phyloP scores from a whole-genome alignment of 1,140 invertebrate species.

The Nephila pilipes region DNA sequence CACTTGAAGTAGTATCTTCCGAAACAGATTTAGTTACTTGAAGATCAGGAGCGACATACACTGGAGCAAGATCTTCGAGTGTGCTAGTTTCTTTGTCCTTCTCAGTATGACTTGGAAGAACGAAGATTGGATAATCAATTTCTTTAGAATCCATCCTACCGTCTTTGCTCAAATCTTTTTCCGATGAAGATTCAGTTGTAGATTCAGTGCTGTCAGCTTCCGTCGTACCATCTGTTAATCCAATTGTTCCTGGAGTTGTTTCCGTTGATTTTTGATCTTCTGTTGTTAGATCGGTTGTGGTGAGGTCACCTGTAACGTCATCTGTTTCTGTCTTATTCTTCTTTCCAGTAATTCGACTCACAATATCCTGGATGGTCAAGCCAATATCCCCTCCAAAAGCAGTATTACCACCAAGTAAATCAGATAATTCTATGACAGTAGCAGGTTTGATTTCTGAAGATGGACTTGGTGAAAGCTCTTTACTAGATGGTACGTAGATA shows the following conservation, averaged over 20 bases:
- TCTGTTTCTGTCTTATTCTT: constrained; percentile 67
- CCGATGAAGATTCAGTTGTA: not conserved
- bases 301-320: not conserved
- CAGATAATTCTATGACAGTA: constrained; percentile 79
- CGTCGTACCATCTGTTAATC: not conserved
- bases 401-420: constrained; percentile 78
- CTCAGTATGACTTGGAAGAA: constrained; percentile 11
- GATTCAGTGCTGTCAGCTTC: not conserved
- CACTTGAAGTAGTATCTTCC: not conserved
- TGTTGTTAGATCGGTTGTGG: constrained; percentile 32
- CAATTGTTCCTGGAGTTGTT: constrained; percentile 10
- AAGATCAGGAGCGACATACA: constrained; percentile 52
- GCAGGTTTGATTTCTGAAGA: constrained; percentile 78
- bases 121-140: constrained; percentile 69
- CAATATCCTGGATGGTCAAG: constrained; percentile 79
- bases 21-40: not conserved
- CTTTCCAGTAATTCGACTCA: constrained; percentile 72
- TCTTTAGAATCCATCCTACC: constrained; percentile 26
- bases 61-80: constrained; percentile 29
- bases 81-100: not conserved
- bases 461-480: not conserved
- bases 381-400: constrained; percentile 78
- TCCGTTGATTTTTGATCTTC: constrained; percentile 3
- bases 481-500: constrained; percentile 23
- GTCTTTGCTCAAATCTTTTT: not conserved